phyloP scores from a whole-genome alignment of 2,113 vertebrate genomes.

The Halichoeres trimaculatus region DNA sequence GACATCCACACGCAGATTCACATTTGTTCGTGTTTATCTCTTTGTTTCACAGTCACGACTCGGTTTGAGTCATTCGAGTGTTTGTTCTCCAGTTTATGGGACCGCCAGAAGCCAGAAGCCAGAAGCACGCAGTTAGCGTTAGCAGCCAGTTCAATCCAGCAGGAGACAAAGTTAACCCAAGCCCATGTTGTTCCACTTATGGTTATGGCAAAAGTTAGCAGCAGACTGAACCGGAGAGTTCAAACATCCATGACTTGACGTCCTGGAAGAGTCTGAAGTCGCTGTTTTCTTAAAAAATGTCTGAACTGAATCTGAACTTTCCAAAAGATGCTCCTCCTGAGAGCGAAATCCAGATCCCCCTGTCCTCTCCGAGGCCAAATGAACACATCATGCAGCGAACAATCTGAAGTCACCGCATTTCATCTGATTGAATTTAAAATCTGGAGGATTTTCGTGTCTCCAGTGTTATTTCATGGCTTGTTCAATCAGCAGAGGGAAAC shows the following conservation, averaged over 20 bases:
- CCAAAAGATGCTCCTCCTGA: no score
- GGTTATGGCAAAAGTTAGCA: not conserved
- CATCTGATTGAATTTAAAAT: not conserved
- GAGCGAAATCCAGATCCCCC: no score
- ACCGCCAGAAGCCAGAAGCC: constrained; percentile 10
- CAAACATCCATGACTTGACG: constrained; percentile 3
- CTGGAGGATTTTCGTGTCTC: constrained; percentile 31
- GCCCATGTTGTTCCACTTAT: constrained; percentile 30
- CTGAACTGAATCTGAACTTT: not conserved
- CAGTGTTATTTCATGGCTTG: constrained; percentile 34
- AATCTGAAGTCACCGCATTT: no score
- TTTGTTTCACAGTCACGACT: constrained; percentile 16
- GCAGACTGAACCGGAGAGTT: not conserved
- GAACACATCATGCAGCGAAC: no score
- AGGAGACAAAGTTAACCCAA: constrained; percentile 13
- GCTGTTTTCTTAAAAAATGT: not conserved
- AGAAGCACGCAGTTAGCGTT: constrained; percentile 14
- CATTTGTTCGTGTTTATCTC: constrained; percentile 47
- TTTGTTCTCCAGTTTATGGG: not conserved
- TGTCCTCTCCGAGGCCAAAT: no score
- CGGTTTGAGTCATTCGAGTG: constrained; percentile 10
- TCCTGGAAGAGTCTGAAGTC: not conserved
- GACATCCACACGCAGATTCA: constrained; percentile 18
- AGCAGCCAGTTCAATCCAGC: constrained; percentile 30
- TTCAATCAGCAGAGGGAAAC: constrained; percentile 68